Base-by-base conservation (phyloP, 1,140 invertebrate genomes). In the Diabrotica undecimpunctata region DNA sequence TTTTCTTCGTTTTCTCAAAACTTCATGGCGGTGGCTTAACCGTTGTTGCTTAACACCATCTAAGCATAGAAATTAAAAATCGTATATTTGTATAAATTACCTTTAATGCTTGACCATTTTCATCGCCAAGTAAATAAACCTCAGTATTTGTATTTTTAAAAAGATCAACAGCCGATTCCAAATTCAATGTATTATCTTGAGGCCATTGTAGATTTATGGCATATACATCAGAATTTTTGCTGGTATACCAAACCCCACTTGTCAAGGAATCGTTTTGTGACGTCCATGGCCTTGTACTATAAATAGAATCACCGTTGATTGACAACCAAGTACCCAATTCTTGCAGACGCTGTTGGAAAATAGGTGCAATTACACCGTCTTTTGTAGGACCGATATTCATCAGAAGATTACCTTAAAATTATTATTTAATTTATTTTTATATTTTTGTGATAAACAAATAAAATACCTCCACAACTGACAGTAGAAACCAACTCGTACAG, bases 321-420 rank as follows among this genome's bases (percentile, higher is more conserved):
- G 82, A 72, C 6, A 98, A 78, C 94, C 95, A 97, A 54, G 81
- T 75, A 64, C 91, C 91, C 62, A 92, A 83, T 52, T 84, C 80
- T 12, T 83, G 75, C 0, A 98, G 81, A 64, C 95, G 82, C 74
- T 98, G 94, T 82, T 97, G 88, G 79, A 92, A 97, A 72, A 98
- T 93, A 8, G 94, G 91, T 7, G 83, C 75, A 62, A 98, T 96
- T 5, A 85, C 88, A 5, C 96, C 96, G 70, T 95, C 91, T 74
- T 89, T 90, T 0, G 94, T 94, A 8, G 95, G 95, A 1, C 95
- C 94, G 25, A 97, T 85, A 78, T 97, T 97, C 71, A 97, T 87
- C 8, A 97, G 76, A 9, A 94, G 81, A 80, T 97, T 97, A 36
- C 90, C 89, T 83, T 78, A 75, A 80, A 80, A 35, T 60, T 10